Evolutionary conservation across 1,140 invertebrate genomes (phyloP).

Genomic region (Dinoponera quadriceps): DNA sequence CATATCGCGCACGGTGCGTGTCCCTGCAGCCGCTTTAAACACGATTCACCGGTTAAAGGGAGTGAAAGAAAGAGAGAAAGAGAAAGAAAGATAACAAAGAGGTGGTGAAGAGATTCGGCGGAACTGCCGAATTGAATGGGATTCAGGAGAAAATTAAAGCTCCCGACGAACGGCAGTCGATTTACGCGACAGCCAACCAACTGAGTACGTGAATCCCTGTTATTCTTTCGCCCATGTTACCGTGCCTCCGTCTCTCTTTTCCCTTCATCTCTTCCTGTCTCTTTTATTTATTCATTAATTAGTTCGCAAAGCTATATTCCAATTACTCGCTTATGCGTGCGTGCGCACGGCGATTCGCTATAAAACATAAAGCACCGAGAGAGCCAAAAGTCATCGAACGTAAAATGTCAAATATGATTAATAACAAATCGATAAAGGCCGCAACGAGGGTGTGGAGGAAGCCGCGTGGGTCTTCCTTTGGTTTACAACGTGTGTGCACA

Average conservation of each 20-base stretch:
- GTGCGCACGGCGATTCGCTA: no score
- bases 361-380: no score
- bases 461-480: background rate
- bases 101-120: slow-evolving; percentile 4
- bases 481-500: background rate
- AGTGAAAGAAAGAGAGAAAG: slow-evolving; percentile 22
- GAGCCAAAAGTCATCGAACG: no score
- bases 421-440: no score
- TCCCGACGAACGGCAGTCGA: slow-evolving; percentile 32
- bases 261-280: background rate
- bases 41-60: background rate
- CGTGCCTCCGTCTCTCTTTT: background rate
- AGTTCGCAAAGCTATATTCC: background rate
- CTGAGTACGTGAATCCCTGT: no score
- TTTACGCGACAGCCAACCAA: no score
- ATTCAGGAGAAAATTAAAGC: slow-evolving; percentile 69
- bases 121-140: slow-evolving; percentile 48
- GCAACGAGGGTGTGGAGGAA: background rate
- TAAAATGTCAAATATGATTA: no score
- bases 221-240: slow-evolving; percentile 25
- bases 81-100: background rate
- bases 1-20: no score
- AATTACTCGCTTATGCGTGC: background rate
- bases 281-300: slow-evolving; percentile 2
- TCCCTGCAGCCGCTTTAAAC: background rate